phyloP scores from a whole-genome alignment of 2,888 invertebrate genomes.

The Eupithecia pulchellata region DNA sequence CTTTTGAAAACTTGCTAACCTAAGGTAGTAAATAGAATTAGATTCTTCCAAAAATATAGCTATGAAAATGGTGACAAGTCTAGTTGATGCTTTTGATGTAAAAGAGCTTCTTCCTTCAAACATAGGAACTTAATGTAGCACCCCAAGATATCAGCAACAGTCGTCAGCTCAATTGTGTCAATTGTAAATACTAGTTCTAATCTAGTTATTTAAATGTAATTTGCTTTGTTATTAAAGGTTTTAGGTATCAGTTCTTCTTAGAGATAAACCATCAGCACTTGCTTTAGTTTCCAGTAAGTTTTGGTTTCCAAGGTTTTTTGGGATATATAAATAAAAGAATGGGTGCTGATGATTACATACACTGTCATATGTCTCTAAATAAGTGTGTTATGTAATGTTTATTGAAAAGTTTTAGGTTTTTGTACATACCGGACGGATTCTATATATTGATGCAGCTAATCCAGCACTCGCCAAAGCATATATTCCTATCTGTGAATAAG shows the following conservation, averaged over 20 bases:
- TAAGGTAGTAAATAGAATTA: conserved; percentile 45
- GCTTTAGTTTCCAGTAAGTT: neutral
- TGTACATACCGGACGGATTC: conserved; percentile 85
- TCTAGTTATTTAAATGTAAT: no score
- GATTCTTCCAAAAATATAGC: neutral
- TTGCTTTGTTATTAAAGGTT: no score
- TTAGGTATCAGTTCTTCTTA: no score
- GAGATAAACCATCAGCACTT: neutral
- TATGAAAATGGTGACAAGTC: neutral
- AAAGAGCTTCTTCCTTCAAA: neutral
- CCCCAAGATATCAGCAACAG: no score
- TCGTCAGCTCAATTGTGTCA: no score
- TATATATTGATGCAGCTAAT: conserved; percentile 83
- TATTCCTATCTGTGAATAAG: conserved; percentile 84
- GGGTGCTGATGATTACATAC: neutral
- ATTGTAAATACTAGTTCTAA: no score
- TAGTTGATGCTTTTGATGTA: neutral
- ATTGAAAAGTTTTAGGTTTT: neutral
- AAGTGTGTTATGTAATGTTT: conserved; percentile 68
- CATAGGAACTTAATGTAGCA: neutral
- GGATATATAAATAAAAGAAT: neutral
- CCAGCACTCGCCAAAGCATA: conserved; percentile 86
- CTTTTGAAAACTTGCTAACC: conserved; percentile 87
- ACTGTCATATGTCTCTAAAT: neutral
- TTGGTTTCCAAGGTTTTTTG: no score